Conservation (phyloP, 2,888 invertebrate species). For the Scaptomyza caliginosa region DNA sequence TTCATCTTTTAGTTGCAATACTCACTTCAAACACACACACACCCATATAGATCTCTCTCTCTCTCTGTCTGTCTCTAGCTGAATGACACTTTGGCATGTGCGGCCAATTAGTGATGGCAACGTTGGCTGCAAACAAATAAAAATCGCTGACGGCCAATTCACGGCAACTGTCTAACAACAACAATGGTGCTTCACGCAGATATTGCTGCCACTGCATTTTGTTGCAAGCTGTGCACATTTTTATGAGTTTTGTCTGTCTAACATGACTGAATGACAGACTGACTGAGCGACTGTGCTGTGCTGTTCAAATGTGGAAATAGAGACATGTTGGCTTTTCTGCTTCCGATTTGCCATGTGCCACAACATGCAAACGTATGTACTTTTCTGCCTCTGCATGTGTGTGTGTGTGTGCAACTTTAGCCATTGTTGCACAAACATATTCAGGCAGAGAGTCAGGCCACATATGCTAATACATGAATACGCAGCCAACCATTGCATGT, state of each 20-base stretch:
- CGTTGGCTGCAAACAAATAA: slow-evolving; percentile 59
- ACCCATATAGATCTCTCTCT: background rate
- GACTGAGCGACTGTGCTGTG: slow-evolving; percentile 44
- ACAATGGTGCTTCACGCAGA: slow-evolving; percentile 12
- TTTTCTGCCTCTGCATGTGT: slow-evolving; percentile 11
- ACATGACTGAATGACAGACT: slow-evolving; percentile 28
- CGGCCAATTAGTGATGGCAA: slow-evolving; percentile 72
- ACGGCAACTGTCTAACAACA: slow-evolving; percentile 22
- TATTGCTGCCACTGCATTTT: slow-evolving; percentile 62
- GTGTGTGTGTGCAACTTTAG: slow-evolving; percentile 34
- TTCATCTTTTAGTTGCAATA: background rate
- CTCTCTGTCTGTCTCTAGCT: background rate
- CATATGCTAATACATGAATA: slow-evolving; percentile 73
- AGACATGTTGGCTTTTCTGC: slow-evolving; percentile 77
- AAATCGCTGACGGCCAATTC: slow-evolving; percentile 68
- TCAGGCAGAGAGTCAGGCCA: slow-evolving; percentile 35
- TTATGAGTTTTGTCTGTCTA: slow-evolving; percentile 67
- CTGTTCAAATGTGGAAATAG: slow-evolving; percentile 72
- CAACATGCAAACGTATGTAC: slow-evolving; percentile 24
- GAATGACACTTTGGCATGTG: slow-evolving; percentile 76
- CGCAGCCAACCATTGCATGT: slow-evolving; percentile 58
- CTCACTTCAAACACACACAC: background rate
- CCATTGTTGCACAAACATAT: slow-evolving; percentile 67
- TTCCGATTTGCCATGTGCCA: slow-evolving; percentile 65
- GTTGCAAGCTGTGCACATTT: slow-evolving; percentile 75